Base-by-base conservation (phyloP, 2,113 vertebrate species). In the Phrynocephalus versicolor region DNA sequence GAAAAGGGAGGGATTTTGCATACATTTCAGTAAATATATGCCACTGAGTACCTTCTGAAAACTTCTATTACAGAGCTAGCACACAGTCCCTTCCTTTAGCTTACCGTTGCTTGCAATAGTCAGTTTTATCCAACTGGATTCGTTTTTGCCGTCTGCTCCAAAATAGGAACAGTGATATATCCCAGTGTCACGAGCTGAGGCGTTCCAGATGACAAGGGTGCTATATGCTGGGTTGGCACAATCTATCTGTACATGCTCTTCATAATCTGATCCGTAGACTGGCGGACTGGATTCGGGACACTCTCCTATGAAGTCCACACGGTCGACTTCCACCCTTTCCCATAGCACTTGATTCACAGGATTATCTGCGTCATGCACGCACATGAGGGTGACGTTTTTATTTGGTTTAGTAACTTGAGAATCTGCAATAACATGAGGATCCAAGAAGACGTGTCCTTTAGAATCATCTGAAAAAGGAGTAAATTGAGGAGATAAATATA, bases 341-440 rank as follows among this genome's bases (percentile, higher is more conserved):
- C 98, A 88, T 0, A 79, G 93, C 3, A 94, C 93, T 74, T 82
- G n/a, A 58, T 95, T 88, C 14, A 95, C 71, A 0, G 88, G 88
- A 6, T 79, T 62, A 1, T 93, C 90, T 67, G 13, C 89, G 23
- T 79, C 75, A 58, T 90, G 90, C 80, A 86, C 85, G 21, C 94
- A 97, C 23, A n/a, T 92, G 83, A 98, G 93, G 27, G 94, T 94
- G 78, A 96, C 5, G 33, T 96, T 96, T 89, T 82, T 18, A 88
- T 90, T 94, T 80, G 80, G 86, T 79, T 94, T 83, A 1, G 89
- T 89, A 67, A 91, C n/a, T 1, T 10, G 64, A 10, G 64, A 67
- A 67, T 30, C 64, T 67, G 27, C 64, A 25, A 27, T 30, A 67
- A 95, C 0, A 0, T 93, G 85, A 5, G 60, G 71, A 58, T 64